Percentiles rank a stretch among this genome's conserved stretches.
Evolutionary conservation across 2,113 vertebrate species (phyloP).

Genomic region (Cranoglanis bouderius): DNA sequence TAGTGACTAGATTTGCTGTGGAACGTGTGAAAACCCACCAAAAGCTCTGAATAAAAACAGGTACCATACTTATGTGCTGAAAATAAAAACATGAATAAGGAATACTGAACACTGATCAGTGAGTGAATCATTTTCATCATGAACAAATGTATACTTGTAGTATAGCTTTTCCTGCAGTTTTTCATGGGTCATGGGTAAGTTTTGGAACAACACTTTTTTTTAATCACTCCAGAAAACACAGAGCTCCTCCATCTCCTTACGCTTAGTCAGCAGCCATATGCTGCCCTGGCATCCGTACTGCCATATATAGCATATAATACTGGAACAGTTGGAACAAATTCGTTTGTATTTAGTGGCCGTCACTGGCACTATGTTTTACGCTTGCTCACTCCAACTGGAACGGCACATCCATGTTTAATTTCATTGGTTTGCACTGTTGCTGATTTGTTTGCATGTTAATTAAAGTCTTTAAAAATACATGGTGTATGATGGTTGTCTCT

Average conservation of each 20-base stretch:
- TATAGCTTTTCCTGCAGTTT: background rate
- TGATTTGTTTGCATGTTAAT: conserved; percentile 49
- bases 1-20: conserved; percentile 1
- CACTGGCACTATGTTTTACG: background rate
- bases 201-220: conserved; percentile 19
- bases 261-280: conserved; percentile 30
- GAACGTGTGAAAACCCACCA: background rate
- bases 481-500: background rate
- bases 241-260: background rate
- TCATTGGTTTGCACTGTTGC: conserved; percentile 29
- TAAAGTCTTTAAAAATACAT: conserved; percentile 27
- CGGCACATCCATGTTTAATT: conserved; percentile 21
- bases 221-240: background rate
- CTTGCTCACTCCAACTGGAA: background rate
- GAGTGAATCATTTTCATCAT: background rate
- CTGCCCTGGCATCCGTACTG: background rate
- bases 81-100: background rate
- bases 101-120: background rate
- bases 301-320: background rate
- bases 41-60: background rate
- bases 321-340: background rate
- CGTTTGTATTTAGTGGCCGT: background rate
- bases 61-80: background rate
- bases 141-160: background rate
- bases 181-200: conserved; percentile 5